Base-by-base conservation (phyloP, 2,113 vertebrate species). In the Sander vitreus region DNA sequence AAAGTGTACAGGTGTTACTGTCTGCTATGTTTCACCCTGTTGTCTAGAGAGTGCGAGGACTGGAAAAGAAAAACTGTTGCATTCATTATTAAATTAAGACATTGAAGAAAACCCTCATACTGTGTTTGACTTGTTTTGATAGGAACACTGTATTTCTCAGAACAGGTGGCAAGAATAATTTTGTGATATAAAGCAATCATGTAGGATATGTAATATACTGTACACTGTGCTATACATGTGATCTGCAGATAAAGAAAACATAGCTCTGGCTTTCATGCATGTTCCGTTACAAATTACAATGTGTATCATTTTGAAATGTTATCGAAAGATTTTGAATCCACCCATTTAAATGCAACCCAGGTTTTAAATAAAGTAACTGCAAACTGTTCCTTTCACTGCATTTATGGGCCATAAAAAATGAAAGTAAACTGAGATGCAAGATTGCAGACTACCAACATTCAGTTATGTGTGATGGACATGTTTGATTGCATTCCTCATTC, bases 1-100 rank as follows among this genome's bases (percentile, higher is more conserved):
- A 83, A 84, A 85, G 75, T 84, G 80, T 89, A 87, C 90, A 90
- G 83, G 73, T 88, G 87, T 87, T 85, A 57, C 89, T 87, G 90
- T 91, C 89, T 88, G 89, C 75, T 85, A 70, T 72, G 75, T 59
- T 76, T 89, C 51, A 63, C 64, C 53, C 23, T 67, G 75, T 57
- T 79, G 74, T 89, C 63, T 80, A 19, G 65, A 69, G 68, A 82
- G 14, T 47, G 62, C 1, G 62, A 83, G 43, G 57, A 73, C 79
- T 73, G 57, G 30, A 65, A 81, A 67, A 33, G 84, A n/a, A 84
- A 83, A 84, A 60, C 23, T 55, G 6, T 43, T 67, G 51, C 71
- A 86, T 78, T 79, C 63, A 81, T 53, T 82, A 80, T 86, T 73
- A 73, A 54, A 79, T 78, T 59, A 68, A 81, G 50, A 80, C 70